Evolutionary conservation across 1,140 invertebrate genomes (phyloP).

Genomic region (Drosophila navojoa): DNA sequence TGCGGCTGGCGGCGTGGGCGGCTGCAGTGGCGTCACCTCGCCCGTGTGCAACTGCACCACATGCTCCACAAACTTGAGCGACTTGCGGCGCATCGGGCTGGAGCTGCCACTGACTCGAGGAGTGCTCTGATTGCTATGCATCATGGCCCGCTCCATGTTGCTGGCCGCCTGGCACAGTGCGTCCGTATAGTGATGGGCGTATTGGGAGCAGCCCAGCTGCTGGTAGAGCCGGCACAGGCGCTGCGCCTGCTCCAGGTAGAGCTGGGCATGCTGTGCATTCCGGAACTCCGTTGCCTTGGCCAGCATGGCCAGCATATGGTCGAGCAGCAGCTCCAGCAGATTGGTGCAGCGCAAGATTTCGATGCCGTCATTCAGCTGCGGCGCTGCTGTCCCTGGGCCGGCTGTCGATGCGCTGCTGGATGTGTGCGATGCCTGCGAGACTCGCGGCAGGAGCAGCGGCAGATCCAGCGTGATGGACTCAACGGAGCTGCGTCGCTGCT

Average conservation of each 20-base stretch:
- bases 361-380: slow-evolving; percentile 80
- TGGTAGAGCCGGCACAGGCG: slow-evolving; percentile 87
- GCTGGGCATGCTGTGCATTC: slow-evolving; percentile 85
- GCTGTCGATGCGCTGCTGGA: neutral
- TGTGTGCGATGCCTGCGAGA: neutral
- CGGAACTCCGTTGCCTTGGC: slow-evolving; percentile 65
- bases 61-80: slow-evolving; percentile 56
- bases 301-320: slow-evolving; percentile 67
- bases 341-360: slow-evolving; percentile 85
- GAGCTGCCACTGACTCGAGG: neutral
- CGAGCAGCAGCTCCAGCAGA: slow-evolving; percentile 87
- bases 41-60: slow-evolving; percentile 52
- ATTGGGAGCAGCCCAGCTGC: slow-evolving; percentile 85
- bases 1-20: neutral
- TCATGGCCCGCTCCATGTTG: slow-evolving; percentile 36
- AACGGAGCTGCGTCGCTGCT: slow-evolving; percentile 55
- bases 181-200: slow-evolving; percentile 85
- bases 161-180: slow-evolving; percentile 84
- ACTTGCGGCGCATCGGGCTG: slow-evolving; percentile 30
- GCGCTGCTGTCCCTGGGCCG: slow-evolving; percentile 34
- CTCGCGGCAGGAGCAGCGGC: slow-evolving; percentile 62
- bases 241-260: slow-evolving; percentile 89
- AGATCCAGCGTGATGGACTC: slow-evolving; percentile 82
- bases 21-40: slow-evolving; percentile 3
- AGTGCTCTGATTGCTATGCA: slow-evolving; percentile 22